These are phyloP conservation scores for Sesamia nonagrioides DNA, from an alignment of 1,140 invertebrate genomes.

Conservation along the genomic window DNA sequence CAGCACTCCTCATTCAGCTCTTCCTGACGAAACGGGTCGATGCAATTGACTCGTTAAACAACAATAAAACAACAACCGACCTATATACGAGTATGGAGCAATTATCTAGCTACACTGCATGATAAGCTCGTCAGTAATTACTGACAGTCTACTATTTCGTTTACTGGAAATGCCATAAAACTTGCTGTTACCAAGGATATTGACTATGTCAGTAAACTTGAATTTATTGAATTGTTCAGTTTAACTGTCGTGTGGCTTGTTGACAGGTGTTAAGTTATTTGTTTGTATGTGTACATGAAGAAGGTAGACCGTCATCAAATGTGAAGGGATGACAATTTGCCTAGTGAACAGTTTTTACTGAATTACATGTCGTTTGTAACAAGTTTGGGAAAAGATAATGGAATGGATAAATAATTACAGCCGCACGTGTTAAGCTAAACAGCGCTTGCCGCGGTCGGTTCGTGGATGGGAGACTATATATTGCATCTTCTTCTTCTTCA, in stretches of 20 bases:
- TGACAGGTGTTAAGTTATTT: background rate
- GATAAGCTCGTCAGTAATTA: conserved; percentile 14
- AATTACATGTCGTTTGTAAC: no score
- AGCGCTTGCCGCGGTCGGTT: no score
- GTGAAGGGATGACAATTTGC: background rate
- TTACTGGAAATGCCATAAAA: conserved; percentile 13
- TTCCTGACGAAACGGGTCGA: conserved; percentile 15
- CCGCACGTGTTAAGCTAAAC: no score
- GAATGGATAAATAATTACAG: no score
- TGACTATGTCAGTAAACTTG: conserved; percentile 20
- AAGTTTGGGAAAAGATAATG: no score
- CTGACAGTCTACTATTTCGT: background rate
- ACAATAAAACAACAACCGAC: conserved; percentile 41
- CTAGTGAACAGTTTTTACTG: background rate
- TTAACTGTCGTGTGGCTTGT: background rate
- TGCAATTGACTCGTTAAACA: conserved; percentile 35
- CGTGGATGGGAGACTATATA: no score
- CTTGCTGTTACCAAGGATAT: background rate
- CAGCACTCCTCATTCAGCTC: background rate
- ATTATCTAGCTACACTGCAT: conserved; percentile 2
- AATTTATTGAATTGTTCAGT: conserved; percentile 8
- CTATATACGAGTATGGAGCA: conserved; percentile 16
- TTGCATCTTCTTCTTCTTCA: no score
- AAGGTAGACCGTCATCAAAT: background rate
- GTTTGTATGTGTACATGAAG: background rate